Evolutionary conservation across 1,140 invertebrate species (phyloP).

Genomic region (Chelonus insularis): DNA sequence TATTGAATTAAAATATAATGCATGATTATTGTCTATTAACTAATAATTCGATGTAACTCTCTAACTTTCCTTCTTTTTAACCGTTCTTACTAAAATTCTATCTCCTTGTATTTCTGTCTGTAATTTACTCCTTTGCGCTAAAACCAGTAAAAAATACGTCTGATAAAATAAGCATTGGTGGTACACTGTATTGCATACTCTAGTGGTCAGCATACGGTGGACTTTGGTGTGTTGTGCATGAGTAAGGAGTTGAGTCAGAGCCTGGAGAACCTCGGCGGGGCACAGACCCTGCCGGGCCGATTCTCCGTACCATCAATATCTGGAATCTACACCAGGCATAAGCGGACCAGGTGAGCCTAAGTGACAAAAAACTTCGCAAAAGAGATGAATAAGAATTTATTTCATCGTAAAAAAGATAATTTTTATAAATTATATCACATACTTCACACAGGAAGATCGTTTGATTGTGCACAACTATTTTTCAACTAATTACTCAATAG

Average conservation of each 20-base stretch:
- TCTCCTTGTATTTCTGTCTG: neutral
- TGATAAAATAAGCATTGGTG: constrained; percentile 54
- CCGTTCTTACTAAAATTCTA: no score
- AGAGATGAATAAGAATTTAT: neutral
- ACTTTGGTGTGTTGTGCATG: constrained; percentile 63
- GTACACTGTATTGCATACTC: constrained; percentile 61
- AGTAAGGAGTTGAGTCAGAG: constrained; percentile 64
- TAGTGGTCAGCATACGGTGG: constrained; percentile 63
- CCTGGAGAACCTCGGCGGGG: constrained; percentile 63
- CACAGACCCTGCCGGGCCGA: constrained; percentile 61
- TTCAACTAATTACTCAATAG: no score
- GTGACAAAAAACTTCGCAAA: constrained; percentile 28
- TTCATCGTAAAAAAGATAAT: neutral
- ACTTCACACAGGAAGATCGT: no score
- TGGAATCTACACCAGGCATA: constrained; percentile 64
- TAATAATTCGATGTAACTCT: no score
- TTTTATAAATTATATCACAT: neutral
- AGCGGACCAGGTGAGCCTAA: constrained; percentile 63
- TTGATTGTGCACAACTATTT: no score
- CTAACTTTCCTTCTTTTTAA: no score
- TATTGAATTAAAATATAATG: no score
- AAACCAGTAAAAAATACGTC: constrained; percentile 26
- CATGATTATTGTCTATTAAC: no score
- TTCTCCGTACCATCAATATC: constrained; percentile 61
- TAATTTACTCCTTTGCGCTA: neutral